These are phyloP conservation scores for Ceryle rudis DNA, from an alignment of 2,797 vertebrate species.

Conservation along the genomic window DNA sequence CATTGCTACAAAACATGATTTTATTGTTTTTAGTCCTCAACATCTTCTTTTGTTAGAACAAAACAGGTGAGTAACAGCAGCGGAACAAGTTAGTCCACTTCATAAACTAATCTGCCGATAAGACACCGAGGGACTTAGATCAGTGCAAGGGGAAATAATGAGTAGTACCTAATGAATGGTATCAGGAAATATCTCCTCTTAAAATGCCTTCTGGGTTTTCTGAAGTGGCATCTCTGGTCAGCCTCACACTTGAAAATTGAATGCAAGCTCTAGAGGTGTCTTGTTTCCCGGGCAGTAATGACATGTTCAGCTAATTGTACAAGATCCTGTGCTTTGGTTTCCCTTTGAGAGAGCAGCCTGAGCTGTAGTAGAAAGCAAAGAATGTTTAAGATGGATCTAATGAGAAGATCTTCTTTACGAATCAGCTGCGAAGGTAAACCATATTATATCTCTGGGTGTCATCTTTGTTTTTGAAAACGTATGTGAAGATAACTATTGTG, in stretches of 20 bases:
- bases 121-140: constrained; percentile 58
- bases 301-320: not conserved
- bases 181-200: constrained; percentile 73
- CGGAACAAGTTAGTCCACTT: constrained; percentile 60
- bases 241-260: not conserved
- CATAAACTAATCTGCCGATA: constrained; percentile 44
- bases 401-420: not conserved
- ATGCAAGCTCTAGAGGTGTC: not conserved
- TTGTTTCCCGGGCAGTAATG: not conserved
- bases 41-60: not conserved
- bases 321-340: not conserved
- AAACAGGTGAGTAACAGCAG: not conserved
- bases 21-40: not conserved
- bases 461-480: not conserved
- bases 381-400: not conserved
- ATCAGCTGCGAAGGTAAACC: constrained; percentile 44
- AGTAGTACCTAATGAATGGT: constrained; percentile 12
- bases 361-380: not conserved
- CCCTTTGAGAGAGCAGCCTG: not conserved
- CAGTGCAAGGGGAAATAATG: constrained; percentile 53
- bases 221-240: not conserved
- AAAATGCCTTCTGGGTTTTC: constrained; percentile 13
- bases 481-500: not conserved
- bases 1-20: not conserved
- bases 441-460: not conserved